phyloP scores from a whole-genome alignment of 2,797 vertebrate genomes.

The Coranthus polyacanthus region DNA sequence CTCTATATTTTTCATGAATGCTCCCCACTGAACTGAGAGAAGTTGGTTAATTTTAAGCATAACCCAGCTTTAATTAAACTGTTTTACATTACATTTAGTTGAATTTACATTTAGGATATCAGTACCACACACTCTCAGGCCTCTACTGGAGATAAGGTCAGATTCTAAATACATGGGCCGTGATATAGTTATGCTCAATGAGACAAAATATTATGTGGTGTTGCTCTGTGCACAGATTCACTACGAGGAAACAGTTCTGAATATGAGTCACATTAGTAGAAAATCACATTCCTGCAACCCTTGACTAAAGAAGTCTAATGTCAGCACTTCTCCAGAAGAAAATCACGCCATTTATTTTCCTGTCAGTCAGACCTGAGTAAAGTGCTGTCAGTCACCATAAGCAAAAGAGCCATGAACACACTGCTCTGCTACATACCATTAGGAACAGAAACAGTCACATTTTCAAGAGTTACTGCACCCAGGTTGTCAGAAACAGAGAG shows the following conservation, averaged over 20 bases:
- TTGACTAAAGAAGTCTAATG: slow-evolving; percentile 65
- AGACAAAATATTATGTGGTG: slow-evolving; percentile 51
- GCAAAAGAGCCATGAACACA: slow-evolving; percentile 55
- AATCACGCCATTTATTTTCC: slow-evolving; percentile 67
- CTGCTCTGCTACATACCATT: slow-evolving; percentile 68
- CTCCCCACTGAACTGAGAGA: no score
- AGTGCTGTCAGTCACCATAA: slow-evolving; percentile 71
- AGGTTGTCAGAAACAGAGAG: slow-evolving; percentile 89
- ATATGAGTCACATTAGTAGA: slow-evolving; percentile 48
- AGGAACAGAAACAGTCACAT: slow-evolving; percentile 58
- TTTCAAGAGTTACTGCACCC: slow-evolving; percentile 77
- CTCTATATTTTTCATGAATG: no score
- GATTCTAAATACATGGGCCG: slow-evolving; percentile 22
- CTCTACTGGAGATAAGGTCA: slow-evolving; percentile 30
- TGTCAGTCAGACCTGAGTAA: slow-evolving; percentile 72
- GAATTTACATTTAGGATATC: not conserved
- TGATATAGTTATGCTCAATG: slow-evolving; percentile 50
- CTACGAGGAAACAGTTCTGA: slow-evolving; percentile 28
- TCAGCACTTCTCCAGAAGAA: slow-evolving; percentile 65
- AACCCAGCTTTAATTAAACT: slow-evolving; percentile 1
- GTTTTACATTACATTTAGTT: not conserved
- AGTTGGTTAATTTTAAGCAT: no score
- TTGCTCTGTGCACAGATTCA: slow-evolving; percentile 50
- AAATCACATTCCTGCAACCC: slow-evolving; percentile 49
- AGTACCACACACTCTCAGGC: not conserved